Base-by-base conservation (phyloP, 2,113 vertebrate genomes). In the Gobius niger region DNA sequence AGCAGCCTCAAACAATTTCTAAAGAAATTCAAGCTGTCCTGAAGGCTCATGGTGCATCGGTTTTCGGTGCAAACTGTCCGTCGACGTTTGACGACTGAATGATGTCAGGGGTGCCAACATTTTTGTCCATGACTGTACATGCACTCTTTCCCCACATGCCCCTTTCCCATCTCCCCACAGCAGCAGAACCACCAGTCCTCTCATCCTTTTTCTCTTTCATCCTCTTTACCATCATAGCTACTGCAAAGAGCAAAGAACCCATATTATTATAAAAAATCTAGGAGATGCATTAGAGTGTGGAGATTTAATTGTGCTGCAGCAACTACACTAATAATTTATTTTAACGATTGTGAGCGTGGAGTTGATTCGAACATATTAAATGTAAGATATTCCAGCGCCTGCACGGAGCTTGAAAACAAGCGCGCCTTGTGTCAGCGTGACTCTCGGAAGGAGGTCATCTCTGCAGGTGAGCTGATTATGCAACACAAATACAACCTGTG, bases 391-490 rank as follows among this genome's bases (percentile, higher is more conserved):
- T 16, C 46, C 60, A 44, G 7, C 6, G 14, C 57, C 40, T 60
- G 10, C 16, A 5, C 24, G 47, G 44, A 18, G 14, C 18, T 4
- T 68, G 42, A 64, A 50, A 68, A 46, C 18, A 72, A 63, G 40
- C 34, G 57, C 14, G 40, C 57, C 57, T 60, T 44, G 40, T 60
- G 57, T 5, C 18, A 60, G 53, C 42, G 41, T 50, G 67, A 66
- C 54, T 66, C 44, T 24, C 34, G 44, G 18, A 65, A 60, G 63
- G 47, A 61, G 54, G 62, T 71, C 68, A 67, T 64, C 47, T 34
- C 54, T 66, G 47, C 60, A 64, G 46, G 52, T 64, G 51, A 44
- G 34, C 8, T 56, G 44, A 54, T 50, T 75, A 40, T 50, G 46
- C 49, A 75, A 65, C 52, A 59, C 40, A 59, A 14, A 44, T 42